phyloP scores from a whole-genome alignment of 1,140 invertebrate species.

The Tribolium castaneum region DNA sequence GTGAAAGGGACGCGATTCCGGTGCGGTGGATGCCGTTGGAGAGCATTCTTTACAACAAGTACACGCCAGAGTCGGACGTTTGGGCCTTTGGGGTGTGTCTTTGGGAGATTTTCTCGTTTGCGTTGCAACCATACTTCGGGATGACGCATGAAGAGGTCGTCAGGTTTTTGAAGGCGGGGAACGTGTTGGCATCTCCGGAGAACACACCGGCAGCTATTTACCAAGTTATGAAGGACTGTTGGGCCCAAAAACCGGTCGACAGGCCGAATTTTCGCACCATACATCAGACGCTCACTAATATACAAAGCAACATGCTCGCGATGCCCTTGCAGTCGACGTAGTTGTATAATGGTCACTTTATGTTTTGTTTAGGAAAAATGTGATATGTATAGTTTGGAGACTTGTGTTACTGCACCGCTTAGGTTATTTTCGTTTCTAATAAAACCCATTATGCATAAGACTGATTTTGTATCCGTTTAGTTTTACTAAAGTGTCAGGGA shows the following conservation, averaged over 20 bases:
- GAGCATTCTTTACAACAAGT: slow-evolving; percentile 93
- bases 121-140: slow-evolving; percentile 93
- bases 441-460: slow-evolving; percentile 27
- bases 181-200: slow-evolving; percentile 87
- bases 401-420: slow-evolving; percentile 2
- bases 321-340: slow-evolving; percentile 33
- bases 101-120: slow-evolving; percentile 96
- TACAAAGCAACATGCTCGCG: slow-evolving; percentile 55
- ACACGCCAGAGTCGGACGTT: slow-evolving; percentile 92
- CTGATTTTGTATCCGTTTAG: slow-evolving; percentile 37
- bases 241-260: slow-evolving; percentile 85
- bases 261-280: slow-evolving; percentile 86
- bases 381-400: slow-evolving; percentile 39
- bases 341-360: background rate
- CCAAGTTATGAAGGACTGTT: slow-evolving; percentile 93
- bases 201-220: slow-evolving; percentile 92
- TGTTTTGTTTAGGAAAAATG: slow-evolving; percentile 22
- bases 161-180: slow-evolving; percentile 91
- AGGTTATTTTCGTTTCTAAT: slow-evolving; percentile 11
- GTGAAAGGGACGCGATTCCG: slow-evolving; percentile 93
- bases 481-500: slow-evolving; percentile 36
- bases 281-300: slow-evolving; percentile 73
- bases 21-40: slow-evolving; percentile 97
- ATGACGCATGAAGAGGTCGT: slow-evolving; percentile 96
- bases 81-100: slow-evolving; percentile 94